A percentile compares a stretch with the other conserved stretches of the same genome.
Conservation (phyloP, 2,888 invertebrate species). For the Luperina nickerlii region DNA sequence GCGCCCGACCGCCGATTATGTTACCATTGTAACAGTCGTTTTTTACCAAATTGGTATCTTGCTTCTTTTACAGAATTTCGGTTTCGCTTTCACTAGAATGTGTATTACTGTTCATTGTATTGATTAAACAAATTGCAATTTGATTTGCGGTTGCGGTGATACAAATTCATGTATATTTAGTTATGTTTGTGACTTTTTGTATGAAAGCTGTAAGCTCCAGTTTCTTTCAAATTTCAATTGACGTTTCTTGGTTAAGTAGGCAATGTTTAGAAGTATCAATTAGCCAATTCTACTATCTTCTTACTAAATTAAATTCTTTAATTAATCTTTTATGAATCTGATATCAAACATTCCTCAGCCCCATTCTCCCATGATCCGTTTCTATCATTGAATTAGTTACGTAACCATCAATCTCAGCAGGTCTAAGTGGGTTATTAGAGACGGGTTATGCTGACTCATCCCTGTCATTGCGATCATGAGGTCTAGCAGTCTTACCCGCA, state of each 20-base stretch:
- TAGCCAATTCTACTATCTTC: not conserved
- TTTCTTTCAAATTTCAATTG: slow-evolving; percentile 30
- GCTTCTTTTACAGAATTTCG: slow-evolving; percentile 70
- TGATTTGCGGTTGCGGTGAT: slow-evolving; percentile 66
- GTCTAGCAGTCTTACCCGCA: slow-evolving; percentile 16
- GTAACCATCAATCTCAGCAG: slow-evolving; percentile 54
- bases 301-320: not conserved
- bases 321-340: slow-evolving; percentile 41
- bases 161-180: slow-evolving; percentile 62
- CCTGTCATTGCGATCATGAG: slow-evolving; percentile 68
- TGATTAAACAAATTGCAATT: slow-evolving; percentile 72
- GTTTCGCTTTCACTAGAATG: slow-evolving; percentile 85
- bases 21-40: slow-evolving; percentile 65
- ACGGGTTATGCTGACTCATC: slow-evolving; percentile 74
- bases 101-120: slow-evolving; percentile 73
- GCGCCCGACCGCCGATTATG: slow-evolving; percentile 65
- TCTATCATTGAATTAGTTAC: slow-evolving; percentile 56
- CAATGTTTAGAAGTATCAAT: slow-evolving; percentile 9
- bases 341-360: slow-evolving; percentile 37
- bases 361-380: slow-evolving; percentile 41
- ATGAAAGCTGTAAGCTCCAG: slow-evolving; percentile 55
- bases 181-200: slow-evolving; percentile 49
- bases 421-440: slow-evolving; percentile 66
- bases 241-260: slow-evolving; percentile 29
- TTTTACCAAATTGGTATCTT: slow-evolving; percentile 69